phyloP scores from a whole-genome alignment of 2,797 vertebrate genomes.

The Pipistrellus kuhlii region DNA sequence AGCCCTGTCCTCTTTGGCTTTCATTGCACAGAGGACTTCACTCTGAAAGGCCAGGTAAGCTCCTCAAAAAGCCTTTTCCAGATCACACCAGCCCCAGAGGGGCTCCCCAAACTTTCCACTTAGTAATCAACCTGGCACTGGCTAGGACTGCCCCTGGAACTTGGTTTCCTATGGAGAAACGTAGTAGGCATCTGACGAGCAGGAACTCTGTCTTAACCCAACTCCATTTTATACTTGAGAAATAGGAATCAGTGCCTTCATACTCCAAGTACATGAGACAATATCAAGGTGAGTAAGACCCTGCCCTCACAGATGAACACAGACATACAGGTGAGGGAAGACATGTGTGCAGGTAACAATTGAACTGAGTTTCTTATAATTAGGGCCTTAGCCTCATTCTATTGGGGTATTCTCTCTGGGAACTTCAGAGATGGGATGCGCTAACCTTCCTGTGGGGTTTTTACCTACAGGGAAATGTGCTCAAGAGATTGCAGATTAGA shows the following conservation, averaged over 20 bases:
- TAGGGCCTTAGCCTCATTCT: background rate
- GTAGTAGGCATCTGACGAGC: accelerated
- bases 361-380: background rate
- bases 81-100: background rate
- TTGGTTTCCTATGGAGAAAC: background rate
- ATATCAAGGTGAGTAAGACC: background rate
- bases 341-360: background rate
- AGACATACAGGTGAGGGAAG: background rate
- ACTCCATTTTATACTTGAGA: background rate
- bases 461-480: background rate
- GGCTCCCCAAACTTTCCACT: background rate
- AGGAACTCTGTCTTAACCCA: background rate
- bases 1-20: background rate
- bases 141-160: background rate
- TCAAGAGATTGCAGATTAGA: background rate
- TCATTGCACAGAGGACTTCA: background rate
- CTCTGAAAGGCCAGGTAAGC: background rate
- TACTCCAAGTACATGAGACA: background rate
- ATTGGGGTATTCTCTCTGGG: background rate
- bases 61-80: background rate
- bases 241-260: background rate
- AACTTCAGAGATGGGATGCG: background rate
- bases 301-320: background rate
- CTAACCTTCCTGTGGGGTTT: background rate
- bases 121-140: background rate